Conservation (phyloP, 2,888 invertebrate species). For the Eilema depressum region DNA sequence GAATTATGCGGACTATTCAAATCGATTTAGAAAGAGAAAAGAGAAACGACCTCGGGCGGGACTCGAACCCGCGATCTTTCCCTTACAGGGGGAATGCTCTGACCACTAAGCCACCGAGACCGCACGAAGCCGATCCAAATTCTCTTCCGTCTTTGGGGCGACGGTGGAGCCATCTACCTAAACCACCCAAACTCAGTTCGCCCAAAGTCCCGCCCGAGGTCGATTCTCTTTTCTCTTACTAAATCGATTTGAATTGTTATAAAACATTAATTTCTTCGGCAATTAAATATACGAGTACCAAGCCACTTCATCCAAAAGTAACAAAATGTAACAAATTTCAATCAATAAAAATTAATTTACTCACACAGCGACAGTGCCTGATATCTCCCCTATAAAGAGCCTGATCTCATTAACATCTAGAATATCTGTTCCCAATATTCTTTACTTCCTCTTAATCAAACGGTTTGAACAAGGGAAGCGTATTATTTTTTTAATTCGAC, state of each 20-base stretch:
- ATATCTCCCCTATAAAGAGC: slow-evolving; percentile 1
- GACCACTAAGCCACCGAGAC: too few relatives aligned
- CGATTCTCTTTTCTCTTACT: too few relatives aligned
- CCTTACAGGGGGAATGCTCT: too few relatives aligned
- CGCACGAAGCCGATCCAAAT: too few relatives aligned
- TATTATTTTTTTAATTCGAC: slow-evolving; percentile 54
- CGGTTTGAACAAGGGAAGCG: slow-evolving; percentile 26
- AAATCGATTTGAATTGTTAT: not conserved
- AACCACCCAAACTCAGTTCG: too few relatives aligned
- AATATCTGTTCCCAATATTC: slow-evolving; percentile 35
- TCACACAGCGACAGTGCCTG: slow-evolving; percentile 1
- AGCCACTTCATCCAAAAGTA: not conserved
- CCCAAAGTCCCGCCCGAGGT: too few relatives aligned
- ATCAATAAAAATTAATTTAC: slow-evolving; percentile 9
- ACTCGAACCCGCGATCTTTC: too few relatives aligned
- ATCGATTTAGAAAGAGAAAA: too few relatives aligned
- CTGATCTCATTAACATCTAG: slow-evolving; percentile 38
- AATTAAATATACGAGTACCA: not conserved
- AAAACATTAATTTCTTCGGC: not conserved
- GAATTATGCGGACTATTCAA: too few relatives aligned
- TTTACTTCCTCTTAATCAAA: slow-evolving; percentile 47
- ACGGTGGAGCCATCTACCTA: too few relatives aligned
- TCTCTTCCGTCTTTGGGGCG: too few relatives aligned
- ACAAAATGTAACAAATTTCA: not conserved
- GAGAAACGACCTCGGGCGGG: too few relatives aligned